Evolutionary conservation across 2,888 invertebrate species (phyloP).

Genomic region (Cryptus armator): DNA sequence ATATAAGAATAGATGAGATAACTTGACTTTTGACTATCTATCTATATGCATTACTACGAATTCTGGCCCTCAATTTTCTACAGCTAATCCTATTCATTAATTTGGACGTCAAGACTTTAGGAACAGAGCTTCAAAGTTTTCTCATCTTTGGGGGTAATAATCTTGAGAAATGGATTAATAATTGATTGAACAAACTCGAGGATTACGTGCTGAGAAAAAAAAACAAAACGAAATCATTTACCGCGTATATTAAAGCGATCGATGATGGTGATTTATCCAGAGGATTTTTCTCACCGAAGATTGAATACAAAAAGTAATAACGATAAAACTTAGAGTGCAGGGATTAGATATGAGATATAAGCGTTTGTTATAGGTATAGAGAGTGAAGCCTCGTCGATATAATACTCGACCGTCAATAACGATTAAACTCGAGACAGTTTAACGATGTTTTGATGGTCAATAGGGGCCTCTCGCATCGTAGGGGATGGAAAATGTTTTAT

Average conservation of each 20-base stretch:
- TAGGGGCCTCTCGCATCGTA: constrained; percentile 4
- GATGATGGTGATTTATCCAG: constrained; percentile 21
- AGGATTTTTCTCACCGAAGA: constrained; percentile 26
- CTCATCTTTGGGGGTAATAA: background rate
- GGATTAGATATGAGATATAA: background rate
- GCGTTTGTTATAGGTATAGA: constrained; percentile 3
- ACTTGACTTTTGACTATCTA: too few relatives aligned
- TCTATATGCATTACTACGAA: too few relatives aligned
- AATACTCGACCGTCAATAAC: constrained; percentile 41
- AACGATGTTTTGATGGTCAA: constrained; percentile 54
- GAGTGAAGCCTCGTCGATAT: background rate
- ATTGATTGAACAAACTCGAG: background rate
- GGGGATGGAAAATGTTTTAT: constrained; percentile 43
- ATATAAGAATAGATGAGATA: too few relatives aligned
- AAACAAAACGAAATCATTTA: background rate
- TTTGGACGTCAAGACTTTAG: background rate
- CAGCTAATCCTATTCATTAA: too few relatives aligned
- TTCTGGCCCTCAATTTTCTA: too few relatives aligned
- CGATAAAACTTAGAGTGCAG: constrained; percentile 8
- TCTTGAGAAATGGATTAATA: background rate
- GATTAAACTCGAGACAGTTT: constrained; percentile 49
- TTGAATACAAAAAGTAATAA: constrained; percentile 27
- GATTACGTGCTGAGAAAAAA: constrained; percentile 23
- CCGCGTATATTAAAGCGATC: background rate
- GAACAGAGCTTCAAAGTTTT: background rate